Base-by-base conservation (phyloP, 37 sponge, comb jelly and placozoan species). In the Tethya wilhelma region DNA sequence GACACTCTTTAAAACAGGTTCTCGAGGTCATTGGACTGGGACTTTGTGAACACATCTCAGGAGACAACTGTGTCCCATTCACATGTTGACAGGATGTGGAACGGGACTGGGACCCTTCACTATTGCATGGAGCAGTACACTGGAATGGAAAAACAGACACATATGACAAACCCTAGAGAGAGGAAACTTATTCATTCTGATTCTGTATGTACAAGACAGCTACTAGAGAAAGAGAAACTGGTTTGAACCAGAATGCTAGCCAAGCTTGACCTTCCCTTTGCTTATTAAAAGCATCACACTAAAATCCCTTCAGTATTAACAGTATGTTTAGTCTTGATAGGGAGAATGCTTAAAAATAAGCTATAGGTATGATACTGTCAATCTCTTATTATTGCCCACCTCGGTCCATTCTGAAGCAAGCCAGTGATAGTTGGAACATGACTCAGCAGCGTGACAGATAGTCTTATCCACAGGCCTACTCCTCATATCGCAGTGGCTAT, bases 351-450 rank as follows among this genome's bases (percentile, higher is more conserved):
- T n/a, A n/a, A n/a, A n/a, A n/a, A n/a, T n/a, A n/a, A n/a, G n/a
- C n/a, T n/a, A n/a, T n/a, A n/a, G n/a, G n/a, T n/a, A n/a, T n/a
- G n/a, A n/a, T n/a, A n/a, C n/a, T n/a, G n/a, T n/a, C n/a, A n/a
- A n/a, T n/a, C n/a, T n/a, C n/a, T n/a, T n/a, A 9, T 49, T 30
- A 3, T n/a, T 20, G 22, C 81, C 39, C 37, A 81, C 86, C 86
- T 78, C 62, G 33, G 73, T 66, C 86, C 86, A 86, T 19, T 78
- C 55, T 39, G 44, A 29, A 29, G 41, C 53, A 2, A 1, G 22
- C 85, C 85, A 85, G 23, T 85, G 64, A 31, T 56, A 85, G 53
- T 67, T 58, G 37, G 33, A 32, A 38, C 85, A 85, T 9, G 77
- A 55, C 34, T 73, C 60, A 38, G 59, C 4, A 29, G 40, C 33